Conservation (phyloP, 1,140 invertebrate genomes). For the Rhynchophorus ferrugineus region DNA sequence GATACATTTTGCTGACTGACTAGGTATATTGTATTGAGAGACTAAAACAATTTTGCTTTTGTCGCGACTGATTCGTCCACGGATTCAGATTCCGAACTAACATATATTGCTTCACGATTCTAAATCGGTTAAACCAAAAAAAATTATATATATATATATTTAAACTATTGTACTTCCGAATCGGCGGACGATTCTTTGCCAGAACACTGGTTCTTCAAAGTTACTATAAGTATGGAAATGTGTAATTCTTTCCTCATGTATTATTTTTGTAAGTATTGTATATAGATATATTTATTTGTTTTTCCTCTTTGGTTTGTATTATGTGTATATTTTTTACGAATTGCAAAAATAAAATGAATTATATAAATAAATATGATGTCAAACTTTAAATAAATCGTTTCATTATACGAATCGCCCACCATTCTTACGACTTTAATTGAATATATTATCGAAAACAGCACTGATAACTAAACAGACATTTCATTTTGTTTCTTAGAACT, state of each 20-base stretch:
- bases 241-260: constrained; percentile 36
- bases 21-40: constrained; percentile 33
- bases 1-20: constrained; percentile 42
- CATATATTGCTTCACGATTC: no score
- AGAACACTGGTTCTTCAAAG: neutral
- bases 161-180: no score
- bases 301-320: constrained; percentile 36
- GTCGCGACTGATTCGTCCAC: no score
- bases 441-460: no score
- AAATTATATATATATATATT: no score
- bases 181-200: no score
- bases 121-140: no score
- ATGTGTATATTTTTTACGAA: constrained; percentile 41
- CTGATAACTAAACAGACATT: no score
- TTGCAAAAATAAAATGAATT: constrained; percentile 35
- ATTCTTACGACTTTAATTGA: no score
- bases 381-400: constrained; percentile 25
- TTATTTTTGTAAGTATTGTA: constrained; percentile 43
- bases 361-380: constrained; percentile 39
- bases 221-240: constrained; percentile 20
- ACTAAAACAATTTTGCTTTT: constrained; percentile 27
- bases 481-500: no score
- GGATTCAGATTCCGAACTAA: no score
- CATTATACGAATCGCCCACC: no score
- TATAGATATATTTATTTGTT: constrained; percentile 42